phyloP scores from a whole-genome alignment of 2,113 vertebrate species.

The Noctilio leporinus region DNA sequence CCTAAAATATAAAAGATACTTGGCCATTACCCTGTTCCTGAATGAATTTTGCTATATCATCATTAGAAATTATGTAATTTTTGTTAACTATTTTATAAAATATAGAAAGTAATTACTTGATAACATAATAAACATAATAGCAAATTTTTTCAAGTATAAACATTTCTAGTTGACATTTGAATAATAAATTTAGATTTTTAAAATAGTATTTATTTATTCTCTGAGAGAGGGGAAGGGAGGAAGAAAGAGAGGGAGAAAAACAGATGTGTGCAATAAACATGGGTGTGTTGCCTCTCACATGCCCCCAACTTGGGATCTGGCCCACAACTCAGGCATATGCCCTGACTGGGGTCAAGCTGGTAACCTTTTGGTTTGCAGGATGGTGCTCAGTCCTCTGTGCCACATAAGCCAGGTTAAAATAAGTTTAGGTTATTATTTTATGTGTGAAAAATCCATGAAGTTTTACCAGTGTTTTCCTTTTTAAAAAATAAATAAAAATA shows the following conservation, averaged over 20 bases:
- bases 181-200: neutral
- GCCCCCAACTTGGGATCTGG: too few relatives aligned
- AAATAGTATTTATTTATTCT: too few relatives aligned
- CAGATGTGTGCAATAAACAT: too few relatives aligned
- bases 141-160: neutral
- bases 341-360: too few relatives aligned
- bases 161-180: neutral
- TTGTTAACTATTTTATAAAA: neutral
- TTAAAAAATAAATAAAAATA: neutral
- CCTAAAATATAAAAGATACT: neutral
- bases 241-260: too few relatives aligned
- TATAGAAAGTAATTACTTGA: neutral
- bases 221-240: too few relatives aligned
- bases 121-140: neutral
- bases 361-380: too few relatives aligned
- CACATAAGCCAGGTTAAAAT: too few relatives aligned
- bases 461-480: neutral
- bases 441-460: rapidly evolving
- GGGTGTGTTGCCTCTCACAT: too few relatives aligned
- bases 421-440: neutral
- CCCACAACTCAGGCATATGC: too few relatives aligned
- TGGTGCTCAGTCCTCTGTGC: too few relatives aligned
- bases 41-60: neutral
- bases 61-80: neutral
- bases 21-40: neutral